Evolutionary conservation across 2,113 vertebrate genomes (phyloP), one percentile per base, ranked within the genome.

Genomic region (Chaetodon auriga): DNA sequence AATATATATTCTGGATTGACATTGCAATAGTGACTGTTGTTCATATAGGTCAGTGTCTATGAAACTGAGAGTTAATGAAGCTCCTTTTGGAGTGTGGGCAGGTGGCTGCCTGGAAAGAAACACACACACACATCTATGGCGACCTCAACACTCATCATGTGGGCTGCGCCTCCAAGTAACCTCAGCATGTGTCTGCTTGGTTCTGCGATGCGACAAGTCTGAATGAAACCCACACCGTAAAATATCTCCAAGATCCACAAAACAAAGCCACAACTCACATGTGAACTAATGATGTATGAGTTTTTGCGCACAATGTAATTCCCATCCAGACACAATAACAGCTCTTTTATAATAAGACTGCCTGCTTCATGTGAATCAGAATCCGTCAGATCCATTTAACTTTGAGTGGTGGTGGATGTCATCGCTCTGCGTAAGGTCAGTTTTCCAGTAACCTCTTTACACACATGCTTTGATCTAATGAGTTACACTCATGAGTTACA

Each of bases 141-240:
- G 4, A 43, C 13, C 30, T 30, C 30, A 30, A 53, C 48, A 30
- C 43, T 60, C 23, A 64, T 43, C 38, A 30, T 41, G 41, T 68
- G 43, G 35, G 23, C 71, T 51, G 48, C 35, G 38, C 12, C 0
- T 68, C 30, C 19, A 5, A 46, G 58, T 5, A 63, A 15, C 57
- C 41, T 63, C 78, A 70, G 65, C 21, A 9, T 18, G 16, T 9
- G 35, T 78, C 64, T 75, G 55, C 35, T 41, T 64, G 19, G 49
- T 76, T 75, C n/a, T 85, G 58, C 2, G 18, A 66, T 61, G 64
- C 3, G 11, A 77, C 63, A 75, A 43, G 25, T 83, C 70, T 65
- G 58, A 46, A 45, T 35, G 57, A 49, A 64, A 43, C 43, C 21
- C 43, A 18, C 60, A 51, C 35, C 4, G 21, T n/a, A 12, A 62